Evolutionary conservation across 1,140 invertebrate genomes (phyloP).

Genomic region (Drosophila orosa): DNA sequence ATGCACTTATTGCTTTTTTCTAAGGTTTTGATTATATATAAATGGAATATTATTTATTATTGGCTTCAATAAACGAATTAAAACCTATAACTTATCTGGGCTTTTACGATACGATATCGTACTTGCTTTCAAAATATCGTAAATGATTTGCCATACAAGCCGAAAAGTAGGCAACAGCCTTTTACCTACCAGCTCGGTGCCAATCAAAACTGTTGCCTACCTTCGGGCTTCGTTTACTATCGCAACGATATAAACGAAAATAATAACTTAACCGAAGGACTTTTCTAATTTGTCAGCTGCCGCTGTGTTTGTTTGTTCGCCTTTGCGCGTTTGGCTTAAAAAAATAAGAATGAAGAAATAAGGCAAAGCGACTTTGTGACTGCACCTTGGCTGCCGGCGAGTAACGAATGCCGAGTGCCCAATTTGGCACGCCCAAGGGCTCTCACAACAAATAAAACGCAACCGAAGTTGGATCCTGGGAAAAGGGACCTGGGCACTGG

Average conservation of each 20-base stretch:
- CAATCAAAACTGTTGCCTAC: constrained; percentile 41
- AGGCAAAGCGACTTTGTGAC: constrained; percentile 32
- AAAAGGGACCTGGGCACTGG: constrained; percentile 7
- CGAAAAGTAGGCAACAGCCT: constrained; percentile 37
- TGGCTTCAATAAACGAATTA: too few relatives aligned
- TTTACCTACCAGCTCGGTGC: background rate
- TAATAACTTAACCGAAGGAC: constrained; percentile 37
- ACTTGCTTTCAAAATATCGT: background rate
- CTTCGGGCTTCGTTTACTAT: constrained; percentile 32
- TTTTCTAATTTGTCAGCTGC: constrained; percentile 46
- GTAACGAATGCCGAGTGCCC: constrained; percentile 42
- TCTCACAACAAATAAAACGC: constrained; percentile 57
- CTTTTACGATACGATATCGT: background rate
- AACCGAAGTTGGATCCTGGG: constrained; percentile 12
- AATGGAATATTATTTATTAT: too few relatives aligned
- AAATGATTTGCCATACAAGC: background rate
- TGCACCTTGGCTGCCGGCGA: constrained; percentile 45
- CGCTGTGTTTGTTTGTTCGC: constrained; percentile 38
- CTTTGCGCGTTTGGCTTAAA: constrained; percentile 25
- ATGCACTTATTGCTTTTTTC: too few relatives aligned
- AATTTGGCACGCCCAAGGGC: constrained; percentile 63
- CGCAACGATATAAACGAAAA: constrained; percentile 23
- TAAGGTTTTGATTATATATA: too few relatives aligned
- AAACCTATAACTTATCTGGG: too few relatives aligned
- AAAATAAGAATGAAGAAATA: constrained; percentile 30